Evolutionary conservation across 2,113 vertebrate species (phyloP).

Genomic region (Steatornis caripensis): DNA sequence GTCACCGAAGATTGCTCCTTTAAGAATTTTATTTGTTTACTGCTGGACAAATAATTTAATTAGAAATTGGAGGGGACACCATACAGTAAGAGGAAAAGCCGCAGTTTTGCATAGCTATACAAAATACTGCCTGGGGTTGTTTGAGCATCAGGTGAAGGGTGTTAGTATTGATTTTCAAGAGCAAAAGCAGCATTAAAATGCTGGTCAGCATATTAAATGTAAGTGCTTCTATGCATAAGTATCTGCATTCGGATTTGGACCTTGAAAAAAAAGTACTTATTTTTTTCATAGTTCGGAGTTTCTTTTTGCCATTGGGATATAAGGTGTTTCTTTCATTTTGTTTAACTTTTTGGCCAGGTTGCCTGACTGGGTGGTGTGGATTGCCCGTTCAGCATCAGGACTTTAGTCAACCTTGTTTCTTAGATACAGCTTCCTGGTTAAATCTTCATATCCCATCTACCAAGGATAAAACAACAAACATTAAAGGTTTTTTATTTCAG

Average conservation of each 20-base stretch:
- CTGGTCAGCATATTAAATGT: background rate
- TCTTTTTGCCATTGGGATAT: background rate
- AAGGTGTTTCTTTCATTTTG: background rate
- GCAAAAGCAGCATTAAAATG: background rate
- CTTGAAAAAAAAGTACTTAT: background rate
- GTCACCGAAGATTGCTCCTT: background rate
- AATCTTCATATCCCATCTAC: background rate
- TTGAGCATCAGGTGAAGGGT: background rate
- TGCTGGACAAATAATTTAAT: background rate
- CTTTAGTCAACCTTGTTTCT: background rate
- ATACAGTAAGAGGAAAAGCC: background rate
- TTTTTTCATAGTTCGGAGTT: background rate
- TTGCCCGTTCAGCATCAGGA: background rate
- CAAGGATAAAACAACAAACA: background rate
- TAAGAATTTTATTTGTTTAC: background rate
- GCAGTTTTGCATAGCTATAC: fast-evolving
- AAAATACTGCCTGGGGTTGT: background rate
- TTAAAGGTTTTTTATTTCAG: background rate
- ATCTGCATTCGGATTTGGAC: background rate
- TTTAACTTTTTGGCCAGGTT: background rate
- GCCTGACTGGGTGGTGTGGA: background rate
- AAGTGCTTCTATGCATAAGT: background rate
- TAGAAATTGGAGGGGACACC: background rate
- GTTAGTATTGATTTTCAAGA: background rate
- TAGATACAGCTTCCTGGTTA: background rate